Base-by-base conservation (phyloP, 2,113 vertebrate species). In the Chionomys nivalis region DNA sequence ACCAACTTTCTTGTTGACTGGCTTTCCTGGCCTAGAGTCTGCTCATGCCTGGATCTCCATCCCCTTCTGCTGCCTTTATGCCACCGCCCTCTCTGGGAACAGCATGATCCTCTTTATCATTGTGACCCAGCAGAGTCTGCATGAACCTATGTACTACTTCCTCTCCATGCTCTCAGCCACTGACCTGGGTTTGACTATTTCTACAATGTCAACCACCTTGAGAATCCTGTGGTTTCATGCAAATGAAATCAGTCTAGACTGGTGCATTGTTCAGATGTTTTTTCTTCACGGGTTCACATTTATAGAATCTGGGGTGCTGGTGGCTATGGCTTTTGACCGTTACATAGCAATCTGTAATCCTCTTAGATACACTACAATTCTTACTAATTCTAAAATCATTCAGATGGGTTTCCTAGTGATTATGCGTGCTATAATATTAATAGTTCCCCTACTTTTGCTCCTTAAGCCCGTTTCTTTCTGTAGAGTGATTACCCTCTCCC, bases 221-320 rank as follows among this genome's bases (percentile, higher is more conserved):
- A 19, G 76, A 4, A 4, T 95, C 3, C 58, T 98, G 66, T 94
- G 92, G 96, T 89, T 97, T 79, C 52, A 90, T 33, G 92, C 82
- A 61, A 52, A 8, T 14, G 33, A 96, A 82, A 96, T 98, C 66
- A 96, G 2, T 75, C 79, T 96, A 42, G 61, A 96, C 61, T 65
- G 24, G 1, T 98, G 97, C 79, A 97, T 98, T 70, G 23, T 73
- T 72, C 98, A 98, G 87, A 97, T 98, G 97, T 98, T 98, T 91
- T 98, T 98, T 89, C 98, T 97, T 94, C 98, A 98, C 88, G 97
- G 96, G 0, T 97, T 92, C 81, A 63, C 97, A 0, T 2, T 63
- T 0, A 95, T 66, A 13, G 97, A 98, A 87, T 97, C 97, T 23
- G 96, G 97, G 0, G 86, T 97, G 49, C 91, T 98, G 0, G 87